Evolutionary conservation across 2,888 invertebrate species (phyloP), one percentile per base, ranked within the genome.

Genomic region (Abscondita cerata): DNA sequence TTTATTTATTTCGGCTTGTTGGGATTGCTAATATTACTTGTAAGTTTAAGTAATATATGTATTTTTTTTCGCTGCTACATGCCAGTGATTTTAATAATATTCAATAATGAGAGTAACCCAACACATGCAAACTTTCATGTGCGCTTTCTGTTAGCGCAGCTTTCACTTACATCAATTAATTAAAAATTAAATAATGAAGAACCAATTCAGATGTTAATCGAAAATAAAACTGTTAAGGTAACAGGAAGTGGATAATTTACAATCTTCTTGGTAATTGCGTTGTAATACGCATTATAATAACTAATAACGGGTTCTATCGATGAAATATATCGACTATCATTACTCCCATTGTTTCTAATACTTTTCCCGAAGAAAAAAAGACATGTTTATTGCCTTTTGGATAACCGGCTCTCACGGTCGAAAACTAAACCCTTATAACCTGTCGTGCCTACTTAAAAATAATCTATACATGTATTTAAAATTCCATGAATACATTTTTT

Each of bases 391-490:
- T 12, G 15, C 13, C 8, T 13, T 40, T 40, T 40, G 8, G 18
- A 5, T 44, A 19, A 44, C 44, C 36, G 51, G 51, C 51, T 51
- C 51, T 51, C 51, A 51, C 51, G 51, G 51, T 34, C 51, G 34
- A 36, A 51, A 51, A 50, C 34, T 36, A 16, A 12, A 25, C 31
- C 33, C 48, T 25, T 48, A 48, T 48, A 51, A 51, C 51, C 51
- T 16, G 51, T 51, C 36, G n/a, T 36, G 51, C 15, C 34, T 51
- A 51, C 51, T 36, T 51, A 51, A 51, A 51, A 34, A 33, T 51
- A 51, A 51, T 51, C 51, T 51, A 20, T 51, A 34, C 51, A 36
- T 36, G 51, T 34, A 36, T 51, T 51, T 51, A 51, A 51, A 51
- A 51, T 51, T 51, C 51, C 51, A 51, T 18, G 51, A 51, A 51